Evolutionary conservation across 2,888 invertebrate species (phyloP).

Genomic region (Alentia gelatinosa): DNA sequence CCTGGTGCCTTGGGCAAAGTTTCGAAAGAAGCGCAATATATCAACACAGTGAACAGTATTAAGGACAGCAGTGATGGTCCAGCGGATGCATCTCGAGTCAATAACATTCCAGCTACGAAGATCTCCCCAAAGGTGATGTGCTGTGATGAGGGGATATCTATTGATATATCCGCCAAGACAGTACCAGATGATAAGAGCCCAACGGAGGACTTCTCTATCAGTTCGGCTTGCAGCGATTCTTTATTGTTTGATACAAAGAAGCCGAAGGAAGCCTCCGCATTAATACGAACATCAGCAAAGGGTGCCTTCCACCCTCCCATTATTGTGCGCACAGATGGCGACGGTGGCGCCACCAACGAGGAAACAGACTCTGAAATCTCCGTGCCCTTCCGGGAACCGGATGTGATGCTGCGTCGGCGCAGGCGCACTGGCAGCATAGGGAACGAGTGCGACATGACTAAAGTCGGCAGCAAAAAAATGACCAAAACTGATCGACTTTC

Average conservation of each 20-base stretch:
- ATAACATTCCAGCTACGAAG: neutral
- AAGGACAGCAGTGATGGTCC: neutral
- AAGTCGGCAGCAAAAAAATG: neutral
- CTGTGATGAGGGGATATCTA: constrained; percentile 11
- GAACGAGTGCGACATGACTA: neutral
- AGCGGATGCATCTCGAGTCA: neutral
- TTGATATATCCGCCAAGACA: neutral
- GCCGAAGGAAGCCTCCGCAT: neutral
- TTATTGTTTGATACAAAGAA: constrained; percentile 22
- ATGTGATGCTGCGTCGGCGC: neutral
- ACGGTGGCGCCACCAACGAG: neutral
- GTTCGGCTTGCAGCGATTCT: constrained; percentile 22
- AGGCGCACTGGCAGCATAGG: neutral
- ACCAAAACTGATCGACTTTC: neutral
- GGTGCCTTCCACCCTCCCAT: neutral
- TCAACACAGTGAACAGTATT: neutral
- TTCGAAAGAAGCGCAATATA: neutral
- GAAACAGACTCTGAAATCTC: constrained; percentile 17
- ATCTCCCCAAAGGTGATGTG: neutral
- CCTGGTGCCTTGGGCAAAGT: neutral
- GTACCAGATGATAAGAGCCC: neutral
- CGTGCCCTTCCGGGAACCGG: neutral
- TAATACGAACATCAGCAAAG: neutral
- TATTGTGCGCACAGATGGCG: constrained; percentile 1
- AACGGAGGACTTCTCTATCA: constrained; percentile 17